A percentile compares a stretch with the other conserved stretches of the same genome.
Conservation (phyloP, 2,113 vertebrate genomes). For the Toxostoma redivivum region DNA sequence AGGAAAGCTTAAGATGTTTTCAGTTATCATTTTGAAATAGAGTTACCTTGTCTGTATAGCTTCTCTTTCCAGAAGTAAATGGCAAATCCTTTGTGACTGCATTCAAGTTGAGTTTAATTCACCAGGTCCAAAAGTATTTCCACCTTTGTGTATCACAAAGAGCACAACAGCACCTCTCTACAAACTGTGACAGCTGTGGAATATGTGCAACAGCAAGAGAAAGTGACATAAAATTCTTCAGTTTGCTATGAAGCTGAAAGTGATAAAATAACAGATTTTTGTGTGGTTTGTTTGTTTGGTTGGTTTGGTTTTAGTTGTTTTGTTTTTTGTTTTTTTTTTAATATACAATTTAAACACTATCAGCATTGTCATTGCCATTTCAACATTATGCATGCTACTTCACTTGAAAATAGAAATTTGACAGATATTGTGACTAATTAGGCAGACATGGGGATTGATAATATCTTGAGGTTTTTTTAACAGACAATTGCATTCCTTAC, state of each 20-base stretch:
- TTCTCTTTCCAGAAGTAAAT: not conserved
- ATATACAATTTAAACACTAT: not conserved
- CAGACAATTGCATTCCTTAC: not conserved
- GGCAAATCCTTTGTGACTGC: conserved; percentile 31
- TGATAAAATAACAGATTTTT: not conserved
- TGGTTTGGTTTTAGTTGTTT: not conserved
- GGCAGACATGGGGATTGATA: not conserved
- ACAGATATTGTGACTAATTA: conserved; percentile 15
- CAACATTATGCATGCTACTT: not conserved
- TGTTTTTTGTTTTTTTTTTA: not conserved
- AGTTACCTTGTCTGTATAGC: not conserved
- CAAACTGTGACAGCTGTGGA: not conserved
- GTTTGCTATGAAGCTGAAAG: not conserved
- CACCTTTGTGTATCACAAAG: not conserved
- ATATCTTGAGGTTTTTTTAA: not conserved
- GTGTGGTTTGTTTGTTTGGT: not conserved
- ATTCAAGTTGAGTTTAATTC: conserved; percentile 7
- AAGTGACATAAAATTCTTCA: not conserved
- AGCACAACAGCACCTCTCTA: not conserved
- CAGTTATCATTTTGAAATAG: not conserved
- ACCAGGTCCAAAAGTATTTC: conserved; percentile 1
- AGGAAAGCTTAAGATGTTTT: not conserved
- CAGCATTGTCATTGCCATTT: not conserved
- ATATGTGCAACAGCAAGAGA: not conserved
- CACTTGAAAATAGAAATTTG: not conserved